These are phyloP conservation scores for Phataginus tricuspis DNA, from an alignment of 2,797 vertebrate genomes.

Conservation along the genomic window DNA sequence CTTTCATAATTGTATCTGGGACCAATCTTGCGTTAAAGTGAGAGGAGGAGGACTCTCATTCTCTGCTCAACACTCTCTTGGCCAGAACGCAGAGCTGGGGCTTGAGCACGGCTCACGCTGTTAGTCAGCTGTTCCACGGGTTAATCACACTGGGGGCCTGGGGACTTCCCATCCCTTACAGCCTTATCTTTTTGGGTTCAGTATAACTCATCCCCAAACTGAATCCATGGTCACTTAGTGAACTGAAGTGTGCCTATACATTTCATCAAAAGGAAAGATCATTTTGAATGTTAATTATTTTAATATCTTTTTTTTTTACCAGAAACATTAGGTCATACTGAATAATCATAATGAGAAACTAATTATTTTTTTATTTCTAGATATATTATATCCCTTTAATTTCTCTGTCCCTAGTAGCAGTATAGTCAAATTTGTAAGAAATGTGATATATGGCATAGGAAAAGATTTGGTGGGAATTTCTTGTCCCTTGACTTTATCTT, in stretches of 20 bases:
- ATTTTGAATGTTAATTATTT: conserved; percentile 21
- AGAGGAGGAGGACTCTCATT: not conserved
- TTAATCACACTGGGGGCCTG: not conserved
- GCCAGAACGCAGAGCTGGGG: not conserved
- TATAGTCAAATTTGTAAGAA: conserved; percentile 9
- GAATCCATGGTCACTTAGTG: not conserved
- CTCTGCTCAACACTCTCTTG: not conserved
- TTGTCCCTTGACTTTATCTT: not conserved
- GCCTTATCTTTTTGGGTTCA: not conserved
- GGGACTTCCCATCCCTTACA: not conserved
- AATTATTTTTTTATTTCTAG: conserved; percentile 33
- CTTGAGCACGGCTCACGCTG: accelerated
- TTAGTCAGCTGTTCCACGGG: not conserved
- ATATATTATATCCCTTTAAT: not conserved
- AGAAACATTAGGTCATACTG: not conserved
- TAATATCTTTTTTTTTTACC: conserved; percentile 16
- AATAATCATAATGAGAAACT: not conserved
- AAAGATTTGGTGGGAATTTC: conserved; percentile 22
- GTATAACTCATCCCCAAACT: not conserved
- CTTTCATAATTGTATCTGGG: not conserved
- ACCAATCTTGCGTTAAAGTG: not conserved
- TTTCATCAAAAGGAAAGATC: conserved; percentile 23
- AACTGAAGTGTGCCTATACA: not conserved
- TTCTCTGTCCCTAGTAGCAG: conserved; percentile 4
- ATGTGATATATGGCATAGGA: not conserved